Evolutionary conservation across 2,113 vertebrate genomes (phyloP), one percentile per base, ranked within the genome.

Genomic region (Polyodon spathula): DNA sequence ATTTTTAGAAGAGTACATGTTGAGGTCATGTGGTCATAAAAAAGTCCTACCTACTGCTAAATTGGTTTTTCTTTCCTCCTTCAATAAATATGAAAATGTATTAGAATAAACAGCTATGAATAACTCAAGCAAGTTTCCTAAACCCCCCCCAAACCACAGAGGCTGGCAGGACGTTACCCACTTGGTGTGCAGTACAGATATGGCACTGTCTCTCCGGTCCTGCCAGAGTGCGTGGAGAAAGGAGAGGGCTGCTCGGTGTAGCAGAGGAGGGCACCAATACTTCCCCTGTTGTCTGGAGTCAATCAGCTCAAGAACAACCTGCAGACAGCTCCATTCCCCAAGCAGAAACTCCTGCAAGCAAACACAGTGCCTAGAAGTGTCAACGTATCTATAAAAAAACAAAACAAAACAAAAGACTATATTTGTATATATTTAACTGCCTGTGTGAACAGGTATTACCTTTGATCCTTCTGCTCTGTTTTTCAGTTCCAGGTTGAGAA

Each of bases 181-280:
- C 96, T 96, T 97, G 71, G 85, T 90, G 48, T 93, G 86, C 41
- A 99, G 83, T 8, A 97, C 94, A 0, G 95, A 88, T 83, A 97
- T 96, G 69, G 95, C 96, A 0, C 95, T 98, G 5, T 99, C 94
- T 1, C 95, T 77, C 1, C 95, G 91, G 73, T 99, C 95, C 81
- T 97, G 94, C 96, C 96, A 99, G 63, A 99, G 84, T 1, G 96
- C 95, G 0, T 98, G 93, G 37, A 99, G 86, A 76, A 99, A 99
- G 65, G 93, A 90, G 1, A 97, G 81, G 40, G 94, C 93, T 0
- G 95, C 93, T 0, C 92, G 87, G 65, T 97, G 95, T 51, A 98
- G 77, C 27, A 95, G 82, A 0, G 96, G 93, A 0, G 92, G 93
- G 63, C 93, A 97, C 93, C 93, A 99, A 41, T 95, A 95, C 37